Conservation (phyloP, 2,888 invertebrate genomes). For the Heliconius charithonia region DNA sequence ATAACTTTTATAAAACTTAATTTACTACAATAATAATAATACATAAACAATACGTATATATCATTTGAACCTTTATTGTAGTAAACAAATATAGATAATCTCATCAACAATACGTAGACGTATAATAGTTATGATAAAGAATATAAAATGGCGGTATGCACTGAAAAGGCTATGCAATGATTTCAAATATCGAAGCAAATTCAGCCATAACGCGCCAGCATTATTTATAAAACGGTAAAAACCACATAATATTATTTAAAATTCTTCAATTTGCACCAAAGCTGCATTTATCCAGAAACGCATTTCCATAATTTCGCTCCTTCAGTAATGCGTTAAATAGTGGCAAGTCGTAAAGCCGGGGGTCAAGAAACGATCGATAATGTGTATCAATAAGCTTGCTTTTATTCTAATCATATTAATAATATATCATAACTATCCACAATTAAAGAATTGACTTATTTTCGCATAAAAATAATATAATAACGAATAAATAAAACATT, state of each 20-base stretch:
- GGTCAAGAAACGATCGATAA: conserved; percentile 70
- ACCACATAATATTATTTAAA: not conserved
- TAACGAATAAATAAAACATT: conserved; percentile 29
- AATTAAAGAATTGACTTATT: not conserved
- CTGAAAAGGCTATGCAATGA: conserved; percentile 2
- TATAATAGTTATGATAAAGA: not conserved
- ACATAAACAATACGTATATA: not conserved
- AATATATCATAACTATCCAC: not conserved
- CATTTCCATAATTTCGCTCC: conserved; percentile 43
- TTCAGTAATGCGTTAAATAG: conserved; percentile 62
- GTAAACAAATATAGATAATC: not conserved
- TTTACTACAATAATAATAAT: not conserved
- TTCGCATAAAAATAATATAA: conserved; percentile 22
- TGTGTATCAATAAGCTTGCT: not conserved
- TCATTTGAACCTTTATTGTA: not conserved
- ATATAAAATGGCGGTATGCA: conserved; percentile 35
- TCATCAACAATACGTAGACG: not conserved
- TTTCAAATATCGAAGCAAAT: conserved; percentile 10
- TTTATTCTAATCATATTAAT: not conserved
- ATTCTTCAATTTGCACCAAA: not conserved
- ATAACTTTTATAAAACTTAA: not conserved
- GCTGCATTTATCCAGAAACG: not conserved
- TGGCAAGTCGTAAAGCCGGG: conserved; percentile 53
- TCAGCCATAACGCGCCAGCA: conserved; percentile 9
- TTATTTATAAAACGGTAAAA: not conserved